Base-by-base conservation (phyloP, 2,888 invertebrate genomes). In the Eutolmus rufibarbis region DNA sequence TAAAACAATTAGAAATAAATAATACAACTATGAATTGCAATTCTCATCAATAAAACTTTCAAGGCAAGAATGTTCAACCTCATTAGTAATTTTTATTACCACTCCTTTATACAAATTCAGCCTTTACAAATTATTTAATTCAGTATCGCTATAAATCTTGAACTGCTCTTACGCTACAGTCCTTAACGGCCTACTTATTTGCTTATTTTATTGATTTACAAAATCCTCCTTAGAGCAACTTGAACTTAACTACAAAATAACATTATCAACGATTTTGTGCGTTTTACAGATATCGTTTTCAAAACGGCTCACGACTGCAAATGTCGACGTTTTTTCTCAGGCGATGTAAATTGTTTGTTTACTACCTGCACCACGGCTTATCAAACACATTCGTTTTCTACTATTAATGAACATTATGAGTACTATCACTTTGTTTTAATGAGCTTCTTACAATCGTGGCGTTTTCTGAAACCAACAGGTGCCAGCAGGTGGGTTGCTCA, bases 61-160 rank as follows among this genome's bases (percentile, higher is more conserved):
- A 78, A 78, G 8, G 3, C 43, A 28, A 51, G 23, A 79, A 51
- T 79, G 46, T 79, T 79, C 79, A 79, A 79, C 51, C 51, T 79
- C 51, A 28, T 79, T 79, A 79, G 43, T 79, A 79, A 79, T 79
- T 9, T 79, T 79, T 79, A 79, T 79, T 79, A 79, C 43, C 23
- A 40, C 51, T 79, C 79, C 51, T 82, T 37, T 82, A 82, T 82
- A 82, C 66, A 82, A 82, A 82, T 56, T 82, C 82, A 82, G 82
- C 82, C 82, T 82, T 82, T 82, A 82, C 66, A 82, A 57, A 57
- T 56, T 82, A 82, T 82, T 82, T 82, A 82, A 57, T 57, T 34
- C 19, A 57, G 23, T 82, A 46, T 51, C 23, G 56, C 82, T 82
- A 82, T 37, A 57, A 82, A 82, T 82, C 23, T 82, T 51, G 51